A percentile compares a stretch with the other conserved stretches of the same genome.
Evolutionary conservation across 2,113 vertebrate genomes (phyloP).

Genomic region (Gnathonemus longibarbis): DNA sequence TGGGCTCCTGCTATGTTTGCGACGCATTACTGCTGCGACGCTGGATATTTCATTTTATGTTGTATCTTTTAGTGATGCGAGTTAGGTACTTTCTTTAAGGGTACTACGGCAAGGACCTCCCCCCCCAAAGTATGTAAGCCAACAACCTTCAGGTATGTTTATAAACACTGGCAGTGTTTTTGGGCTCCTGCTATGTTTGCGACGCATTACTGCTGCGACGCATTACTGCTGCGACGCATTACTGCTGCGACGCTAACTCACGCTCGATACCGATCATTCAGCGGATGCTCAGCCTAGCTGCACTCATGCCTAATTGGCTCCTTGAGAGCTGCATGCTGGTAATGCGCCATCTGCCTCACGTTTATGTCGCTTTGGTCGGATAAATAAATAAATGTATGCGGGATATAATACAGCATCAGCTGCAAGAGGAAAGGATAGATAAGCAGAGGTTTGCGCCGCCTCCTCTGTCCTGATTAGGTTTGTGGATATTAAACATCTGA

Average conservation of each 20-base stretch:
- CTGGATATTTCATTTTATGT: not conserved
- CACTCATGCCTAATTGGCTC: not conserved
- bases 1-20: not conserved
- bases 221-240: no score
- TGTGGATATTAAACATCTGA: not conserved
- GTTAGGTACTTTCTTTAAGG: not conserved
- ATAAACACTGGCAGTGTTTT: not conserved
- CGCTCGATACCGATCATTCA: not conserved
- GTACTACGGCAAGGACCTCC: not conserved
- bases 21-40: not conserved
- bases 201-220: not conserved
- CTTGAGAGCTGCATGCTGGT: not conserved
- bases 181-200: not conserved
- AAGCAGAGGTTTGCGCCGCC: not conserved
- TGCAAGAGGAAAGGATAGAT: not conserved
- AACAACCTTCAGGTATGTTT: not conserved
- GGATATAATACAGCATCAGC: not conserved
- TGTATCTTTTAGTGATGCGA: not conserved
- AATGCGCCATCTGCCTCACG: not conserved
- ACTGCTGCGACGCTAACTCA: not conserved
- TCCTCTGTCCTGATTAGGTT: not conserved
- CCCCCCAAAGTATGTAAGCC: not conserved
- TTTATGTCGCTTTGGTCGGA: not conserved
- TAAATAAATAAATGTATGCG: not conserved
- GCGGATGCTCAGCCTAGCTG: not conserved